Conservation (phyloP, 2,888 invertebrate species). For the Chromoteleia sp. region DNA sequence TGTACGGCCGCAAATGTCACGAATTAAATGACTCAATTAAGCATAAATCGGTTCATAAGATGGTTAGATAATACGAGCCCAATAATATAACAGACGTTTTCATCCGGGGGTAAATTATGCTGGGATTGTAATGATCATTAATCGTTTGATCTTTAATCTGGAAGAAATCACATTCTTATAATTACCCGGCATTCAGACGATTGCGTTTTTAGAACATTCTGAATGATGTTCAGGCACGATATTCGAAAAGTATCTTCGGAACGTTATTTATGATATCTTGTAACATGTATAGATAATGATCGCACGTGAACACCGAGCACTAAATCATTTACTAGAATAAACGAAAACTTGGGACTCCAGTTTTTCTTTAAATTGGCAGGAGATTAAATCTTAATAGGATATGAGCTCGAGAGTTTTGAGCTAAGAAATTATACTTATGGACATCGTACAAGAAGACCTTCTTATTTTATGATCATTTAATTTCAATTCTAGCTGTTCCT, state of each 20-base stretch:
- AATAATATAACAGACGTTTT: conserved; percentile 38
- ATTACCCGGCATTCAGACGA: conserved; percentile 46
- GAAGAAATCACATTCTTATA: conserved; percentile 50
- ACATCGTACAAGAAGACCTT: conserved; percentile 11
- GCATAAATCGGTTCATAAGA: conserved; percentile 17
- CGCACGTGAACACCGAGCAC: conserved; percentile 43
- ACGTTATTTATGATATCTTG: conserved; percentile 67
- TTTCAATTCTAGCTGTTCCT: conserved; percentile 55
- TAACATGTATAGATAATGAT: conserved; percentile 66
- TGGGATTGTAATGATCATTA: conserved; percentile 43
- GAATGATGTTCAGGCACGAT: conserved; percentile 59
- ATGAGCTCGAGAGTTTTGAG: conserved; percentile 50
- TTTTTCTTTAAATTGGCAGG: conserved; percentile 67
- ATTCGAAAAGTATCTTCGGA: conserved; percentile 60
- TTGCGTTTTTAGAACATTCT: conserved; percentile 58
- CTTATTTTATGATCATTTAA: conserved; percentile 56
- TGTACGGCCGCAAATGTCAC: conserved; percentile 18
- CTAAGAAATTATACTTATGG: conserved; percentile 38
- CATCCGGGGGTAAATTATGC: conserved; percentile 35
- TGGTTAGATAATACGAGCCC: conserved; percentile 35
- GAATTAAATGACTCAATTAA: conserved; percentile 62
- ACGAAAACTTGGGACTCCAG: conserved; percentile 61
- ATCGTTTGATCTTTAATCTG: conserved; percentile 58
- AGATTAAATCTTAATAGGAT: conserved; percentile 70
- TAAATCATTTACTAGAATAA: conserved; percentile 65